Percentiles rank a stretch among this genome's conserved stretches.
These are phyloP conservation scores for Brienomyrus longianalis DNA, from an alignment of 2,113 vertebrate genomes.

Conservation along the genomic window DNA sequence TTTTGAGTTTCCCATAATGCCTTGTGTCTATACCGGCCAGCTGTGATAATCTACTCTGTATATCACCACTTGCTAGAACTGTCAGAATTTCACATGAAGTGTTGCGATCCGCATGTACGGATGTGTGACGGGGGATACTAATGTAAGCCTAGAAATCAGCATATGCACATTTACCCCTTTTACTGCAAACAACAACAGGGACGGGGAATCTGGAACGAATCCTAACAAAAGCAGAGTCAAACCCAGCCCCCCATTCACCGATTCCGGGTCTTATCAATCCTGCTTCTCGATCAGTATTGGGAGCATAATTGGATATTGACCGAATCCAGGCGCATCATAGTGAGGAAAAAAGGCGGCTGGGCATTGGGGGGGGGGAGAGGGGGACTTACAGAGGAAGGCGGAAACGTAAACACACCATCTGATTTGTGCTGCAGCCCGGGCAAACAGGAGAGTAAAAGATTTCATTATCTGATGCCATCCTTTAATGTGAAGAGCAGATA, in stretches of 20 bases:
- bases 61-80: neutral
- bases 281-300: constrained; percentile 21
- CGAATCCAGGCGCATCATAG: constrained; percentile 19
- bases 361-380: constrained; percentile 19
- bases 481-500: constrained; percentile 32
- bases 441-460: constrained; percentile 36
- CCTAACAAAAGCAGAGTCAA: neutral
- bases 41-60: neutral
- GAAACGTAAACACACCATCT: constrained; percentile 32
- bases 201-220: neutral
- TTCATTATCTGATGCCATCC: constrained; percentile 44
- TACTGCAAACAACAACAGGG: neutral
- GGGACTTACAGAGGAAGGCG: constrained; percentile 31
- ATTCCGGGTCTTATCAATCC: neutral
- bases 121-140: neutral
- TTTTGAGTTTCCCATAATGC: neutral
- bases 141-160: neutral
- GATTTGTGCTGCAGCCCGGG: constrained; percentile 29
- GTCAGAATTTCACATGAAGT: neutral
- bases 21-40: neutral
- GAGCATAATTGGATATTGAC: constrained; percentile 53
- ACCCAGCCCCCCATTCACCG: too few relatives aligned
- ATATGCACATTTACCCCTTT: neutral
- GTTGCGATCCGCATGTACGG: neutral
- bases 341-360: constrained; percentile 21